These are phyloP conservation scores for Ichneumon xanthorius DNA, from an alignment of 2,888 invertebrate species.

Conservation along the genomic window DNA sequence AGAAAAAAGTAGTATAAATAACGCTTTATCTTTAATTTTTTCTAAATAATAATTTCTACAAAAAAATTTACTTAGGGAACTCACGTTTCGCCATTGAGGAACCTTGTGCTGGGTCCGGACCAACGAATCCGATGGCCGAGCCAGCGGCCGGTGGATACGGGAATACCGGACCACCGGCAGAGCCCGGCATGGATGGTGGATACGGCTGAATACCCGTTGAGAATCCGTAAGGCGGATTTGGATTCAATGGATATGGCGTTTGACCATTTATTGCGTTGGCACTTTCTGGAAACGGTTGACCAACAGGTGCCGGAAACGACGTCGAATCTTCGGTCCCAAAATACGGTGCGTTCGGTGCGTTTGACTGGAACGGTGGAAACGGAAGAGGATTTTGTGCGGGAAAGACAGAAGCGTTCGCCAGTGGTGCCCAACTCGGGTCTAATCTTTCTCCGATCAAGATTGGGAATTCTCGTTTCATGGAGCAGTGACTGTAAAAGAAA, in stretches of 20 bases:
- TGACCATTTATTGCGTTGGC: background rate
- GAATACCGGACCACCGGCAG: background rate
- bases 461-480: slow-evolving; percentile 88
- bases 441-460: slow-evolving; percentile 87
- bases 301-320: background rate
- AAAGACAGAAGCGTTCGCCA: background rate
- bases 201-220: background rate
- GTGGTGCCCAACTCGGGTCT: background rate
- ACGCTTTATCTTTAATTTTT: background rate
- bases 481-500: slow-evolving; percentile 85
- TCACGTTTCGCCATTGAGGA: background rate
- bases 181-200: background rate
- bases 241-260: background rate
- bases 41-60: background rate
- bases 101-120: background rate
- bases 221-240: background rate
- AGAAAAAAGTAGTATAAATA: background rate
- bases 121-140: background rate
- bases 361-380: background rate
- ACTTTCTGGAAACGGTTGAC: background rate
- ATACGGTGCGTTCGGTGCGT: background rate
- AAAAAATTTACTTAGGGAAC: background rate
- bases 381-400: background rate
- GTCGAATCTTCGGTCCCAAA: background rate
- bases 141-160: background rate